Base-by-base conservation (phyloP, 2,113 vertebrate genomes). In the Motacilla tschutschensis region DNA sequence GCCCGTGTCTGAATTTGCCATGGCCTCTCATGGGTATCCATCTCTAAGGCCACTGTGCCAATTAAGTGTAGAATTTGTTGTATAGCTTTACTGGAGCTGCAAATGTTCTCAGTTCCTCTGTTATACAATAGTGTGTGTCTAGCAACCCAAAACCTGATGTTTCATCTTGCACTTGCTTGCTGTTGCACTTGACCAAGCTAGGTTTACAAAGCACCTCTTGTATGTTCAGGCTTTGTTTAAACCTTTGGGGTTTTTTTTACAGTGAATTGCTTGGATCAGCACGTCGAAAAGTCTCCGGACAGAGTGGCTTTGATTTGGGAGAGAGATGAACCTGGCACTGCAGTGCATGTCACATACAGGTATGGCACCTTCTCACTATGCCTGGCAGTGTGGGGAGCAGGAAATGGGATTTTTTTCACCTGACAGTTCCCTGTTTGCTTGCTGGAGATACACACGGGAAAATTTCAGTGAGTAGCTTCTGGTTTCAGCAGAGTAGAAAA, bases 201-300 rank as follows among this genome's bases (percentile, higher is more conserved):
- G 51, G 7, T 44, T 71, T 64, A 21, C 33, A 51, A 55, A 58
- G 40, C 47, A 80, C 14, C 3, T 75, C 67, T 55, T 8, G 1
- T 28, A 26, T 20, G 15, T 40, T 36, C 57, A 65, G 18, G 22
- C 72, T 86, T 79, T 85, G 33, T 57, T 59, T 70, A 79, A 88
- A 69, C 13, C 69, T 88, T 17, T 96, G 38, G 10, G 18, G 24
- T 47, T 88, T 95, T 95, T 62, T 89, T 87, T 85, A 40, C 94
- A 99, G 99, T 98, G 46, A 99, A 99, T 91, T 99, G 99, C 94
- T 95, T 99, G 97, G 99, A 99, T 92, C 98, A 96, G 15, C 98
- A 99, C 0, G 98, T 97, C 1, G 96, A 95, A 80, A 97, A 95
- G 62, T 96, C 96, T 90, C 98, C 99, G 0, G 91, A 99, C 85